A percentile compares a stretch with the other conserved stretches of the same genome.
Evolutionary conservation across 2,113 vertebrate genomes (phyloP).

Genomic region (Halcyon malimbica): DNA sequence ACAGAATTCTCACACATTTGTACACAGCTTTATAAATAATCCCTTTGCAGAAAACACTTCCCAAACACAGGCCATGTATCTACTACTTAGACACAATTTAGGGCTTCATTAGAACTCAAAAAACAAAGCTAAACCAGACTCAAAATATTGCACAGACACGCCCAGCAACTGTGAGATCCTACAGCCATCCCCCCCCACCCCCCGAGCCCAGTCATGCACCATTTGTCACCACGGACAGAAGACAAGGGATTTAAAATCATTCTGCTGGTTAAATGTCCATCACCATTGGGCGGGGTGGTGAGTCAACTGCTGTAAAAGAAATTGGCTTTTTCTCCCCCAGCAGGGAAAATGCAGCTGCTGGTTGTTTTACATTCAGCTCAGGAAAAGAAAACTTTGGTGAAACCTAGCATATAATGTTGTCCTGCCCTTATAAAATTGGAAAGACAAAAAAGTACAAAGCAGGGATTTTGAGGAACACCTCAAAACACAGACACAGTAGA

Average conservation of each 20-base stretch:
- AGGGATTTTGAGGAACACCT: background rate
- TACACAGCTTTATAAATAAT: background rate
- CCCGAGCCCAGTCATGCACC: background rate
- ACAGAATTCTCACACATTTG: background rate
- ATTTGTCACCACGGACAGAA: background rate
- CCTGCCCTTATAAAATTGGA: background rate
- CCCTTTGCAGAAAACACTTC: background rate
- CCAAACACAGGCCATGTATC: rapidly evolving
- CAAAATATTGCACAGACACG: slow-evolving; percentile 50
- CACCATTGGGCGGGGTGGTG: background rate
- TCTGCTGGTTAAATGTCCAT: background rate
- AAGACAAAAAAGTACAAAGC: background rate
- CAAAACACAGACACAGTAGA: background rate
- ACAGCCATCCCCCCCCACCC: background rate
- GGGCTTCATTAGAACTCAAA: background rate
- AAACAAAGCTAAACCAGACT: background rate
- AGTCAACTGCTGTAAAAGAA: background rate
- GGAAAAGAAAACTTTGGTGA: slow-evolving; percentile 37
- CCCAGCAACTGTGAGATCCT: background rate
- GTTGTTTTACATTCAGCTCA: slow-evolving; percentile 12
- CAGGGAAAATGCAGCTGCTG: background rate
- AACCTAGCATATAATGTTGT: background rate
- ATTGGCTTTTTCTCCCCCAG: background rate
- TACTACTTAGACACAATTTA: background rate
- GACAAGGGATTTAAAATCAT: background rate